These are phyloP conservation scores for Gymnosoma rotundatum DNA, from an alignment of 2,888 invertebrate species.

Conservation along the genomic window DNA sequence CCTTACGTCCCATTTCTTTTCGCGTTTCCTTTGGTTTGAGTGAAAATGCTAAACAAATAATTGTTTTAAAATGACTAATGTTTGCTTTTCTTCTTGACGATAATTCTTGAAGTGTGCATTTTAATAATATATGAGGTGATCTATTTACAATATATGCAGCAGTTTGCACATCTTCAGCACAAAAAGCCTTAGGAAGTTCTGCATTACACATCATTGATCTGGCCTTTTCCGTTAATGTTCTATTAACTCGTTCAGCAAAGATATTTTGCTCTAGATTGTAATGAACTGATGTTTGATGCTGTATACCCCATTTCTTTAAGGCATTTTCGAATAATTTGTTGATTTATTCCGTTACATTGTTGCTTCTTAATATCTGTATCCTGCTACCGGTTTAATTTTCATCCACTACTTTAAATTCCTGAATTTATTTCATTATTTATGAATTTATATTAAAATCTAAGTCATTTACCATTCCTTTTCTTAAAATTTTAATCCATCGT, in stretches of 20 bases:
- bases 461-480: too few relatives aligned
- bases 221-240: slow-evolving; percentile 66
- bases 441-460: too few relatives aligned
- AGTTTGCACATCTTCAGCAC: slow-evolving; percentile 69
- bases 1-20: slow-evolving; percentile 40
- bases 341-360: slow-evolving; percentile 51
- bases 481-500: too few relatives aligned
- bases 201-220: slow-evolving; percentile 70
- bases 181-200: slow-evolving; percentile 51
- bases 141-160: slow-evolving; percentile 66
- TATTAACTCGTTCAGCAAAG: slow-evolving; percentile 50
- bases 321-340: slow-evolving; percentile 29
- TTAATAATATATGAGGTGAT: slow-evolving; percentile 42
- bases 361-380: slow-evolving; percentile 47
- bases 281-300: slow-evolving; percentile 32
- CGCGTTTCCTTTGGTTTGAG: slow-evolving; percentile 41
- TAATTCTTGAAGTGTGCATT: slow-evolving; percentile 73
- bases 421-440: slow-evolving; percentile 28
- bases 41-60: background rate
- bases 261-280: slow-evolving; percentile 51
- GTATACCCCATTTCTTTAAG: slow-evolving; percentile 17
- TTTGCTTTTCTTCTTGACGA: slow-evolving; percentile 72
- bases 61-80: too few relatives aligned
- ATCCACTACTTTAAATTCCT: slow-evolving; percentile 52
- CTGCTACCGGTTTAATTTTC: slow-evolving; percentile 60